Conservation (phyloP, 2,888 invertebrate genomes). For the Macrophya alboannulata region DNA sequence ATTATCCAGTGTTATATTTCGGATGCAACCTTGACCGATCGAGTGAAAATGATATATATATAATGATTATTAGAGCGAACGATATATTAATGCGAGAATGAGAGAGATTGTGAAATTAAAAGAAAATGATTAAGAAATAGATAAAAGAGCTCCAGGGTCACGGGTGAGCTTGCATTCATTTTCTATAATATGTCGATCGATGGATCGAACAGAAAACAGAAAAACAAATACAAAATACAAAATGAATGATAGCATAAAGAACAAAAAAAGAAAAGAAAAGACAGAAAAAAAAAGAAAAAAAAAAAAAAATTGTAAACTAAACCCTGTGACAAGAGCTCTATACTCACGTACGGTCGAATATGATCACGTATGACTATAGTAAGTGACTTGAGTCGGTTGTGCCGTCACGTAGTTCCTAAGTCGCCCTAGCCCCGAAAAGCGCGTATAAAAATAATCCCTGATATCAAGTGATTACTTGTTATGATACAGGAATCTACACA, state of each 20-base stretch:
- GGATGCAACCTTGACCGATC: conserved; percentile 54
- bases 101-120: conserved; percentile 52
- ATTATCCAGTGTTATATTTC: conserved; percentile 51
- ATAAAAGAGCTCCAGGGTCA: conserved; percentile 47
- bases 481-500: conserved; percentile 64
- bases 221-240: conserved; percentile 38
- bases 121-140: conserved; percentile 45
- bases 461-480: conserved; percentile 48
- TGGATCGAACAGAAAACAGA: too few species aligned
- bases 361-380: conserved; percentile 52
- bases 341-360: conserved; percentile 46
- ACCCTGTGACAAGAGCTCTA: conserved; percentile 33
- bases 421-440: conserved; percentile 78
- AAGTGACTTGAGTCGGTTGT: conserved; percentile 80
- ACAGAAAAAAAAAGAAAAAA: conserved; percentile 34
- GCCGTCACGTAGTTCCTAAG: conserved; percentile 80
- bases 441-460: conserved; percentile 55
- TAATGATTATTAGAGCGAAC: conserved; percentile 4
- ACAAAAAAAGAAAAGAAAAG: neutral
- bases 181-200: too few species aligned
- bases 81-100: conserved; percentile 49
- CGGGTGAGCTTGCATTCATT: neutral
- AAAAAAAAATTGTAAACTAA: conserved; percentile 24
- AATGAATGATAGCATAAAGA: conserved; percentile 38
- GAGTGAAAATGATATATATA: conserved; percentile 22